Percentiles rank a stretch among this genome's conserved stretches.
These are phyloP conservation scores for Gephyroberyx darwinii DNA, from an alignment of 2,797 vertebrate genomes.

Conservation along the genomic window DNA sequence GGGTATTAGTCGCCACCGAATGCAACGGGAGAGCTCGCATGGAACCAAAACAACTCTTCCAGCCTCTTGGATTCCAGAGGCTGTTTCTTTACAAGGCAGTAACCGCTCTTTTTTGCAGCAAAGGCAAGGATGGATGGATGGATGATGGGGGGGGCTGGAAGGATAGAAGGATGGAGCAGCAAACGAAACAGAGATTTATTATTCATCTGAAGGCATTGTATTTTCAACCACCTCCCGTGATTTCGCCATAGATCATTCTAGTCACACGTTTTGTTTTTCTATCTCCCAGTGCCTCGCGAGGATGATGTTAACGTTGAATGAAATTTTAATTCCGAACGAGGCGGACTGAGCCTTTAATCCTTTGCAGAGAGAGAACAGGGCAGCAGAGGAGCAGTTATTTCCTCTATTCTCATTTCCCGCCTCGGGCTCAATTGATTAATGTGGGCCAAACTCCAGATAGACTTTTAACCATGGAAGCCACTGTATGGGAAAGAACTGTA, in stretches of 20 bases:
- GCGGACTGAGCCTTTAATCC: constrained; percentile 57
- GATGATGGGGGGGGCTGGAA: not conserved
- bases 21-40: constrained; percentile 35
- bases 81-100: constrained; percentile 34
- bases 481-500: constrained; percentile 18
- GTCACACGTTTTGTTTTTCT: constrained; percentile 52
- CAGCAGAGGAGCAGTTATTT: constrained; percentile 24
- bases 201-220: constrained; percentile 63
- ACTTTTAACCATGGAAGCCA: constrained; percentile 30
- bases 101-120: constrained; percentile 25
- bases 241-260: constrained; percentile 49
- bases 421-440: constrained; percentile 31
- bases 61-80: constrained; percentile 36
- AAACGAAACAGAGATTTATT: constrained; percentile 62
- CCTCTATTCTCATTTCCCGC: constrained; percentile 26
- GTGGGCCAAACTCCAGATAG: constrained; percentile 22
- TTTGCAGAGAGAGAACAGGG: constrained; percentile 1
- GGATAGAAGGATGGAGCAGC: constrained; percentile 5
- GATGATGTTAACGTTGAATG: constrained; percentile 47
- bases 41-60: constrained; percentile 42
- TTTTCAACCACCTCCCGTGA: constrained; percentile 56
- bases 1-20: constrained; percentile 61
- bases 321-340: constrained; percentile 62
- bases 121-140: not conserved
- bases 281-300: constrained; percentile 36